A percentile compares a stretch with the other conserved stretches of the same genome.
Evolutionary conservation across 2,888 invertebrate genomes (phyloP).

Genomic region (Drosophila ezoana): DNA sequence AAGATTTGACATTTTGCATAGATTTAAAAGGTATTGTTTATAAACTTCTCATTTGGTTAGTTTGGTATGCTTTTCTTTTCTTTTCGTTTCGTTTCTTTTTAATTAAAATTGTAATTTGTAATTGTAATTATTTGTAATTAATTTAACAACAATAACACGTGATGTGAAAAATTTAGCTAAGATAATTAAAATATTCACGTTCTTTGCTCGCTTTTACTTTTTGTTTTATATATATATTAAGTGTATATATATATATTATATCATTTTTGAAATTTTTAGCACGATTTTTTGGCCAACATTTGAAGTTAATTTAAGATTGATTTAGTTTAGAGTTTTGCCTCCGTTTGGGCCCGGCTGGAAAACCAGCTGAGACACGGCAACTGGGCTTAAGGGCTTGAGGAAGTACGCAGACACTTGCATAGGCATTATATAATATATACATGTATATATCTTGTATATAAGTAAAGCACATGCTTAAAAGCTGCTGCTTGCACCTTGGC

Average conservation of each 20-base stretch:
- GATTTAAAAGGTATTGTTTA: conserved; percentile 19
- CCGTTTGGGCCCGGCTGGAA: conserved; percentile 5
- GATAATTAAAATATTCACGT: conserved; percentile 64
- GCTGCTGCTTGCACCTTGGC: conserved; percentile 9
- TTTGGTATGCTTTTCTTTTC: conserved; percentile 35
- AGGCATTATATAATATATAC: conserved; percentile 16
- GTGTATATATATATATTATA: conserved; percentile 14
- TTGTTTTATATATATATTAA: conserved; percentile 6
- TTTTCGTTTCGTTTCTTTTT: conserved; percentile 8
- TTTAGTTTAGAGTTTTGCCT: conserved; percentile 4
- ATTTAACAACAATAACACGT: conserved; percentile 73
- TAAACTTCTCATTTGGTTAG: conserved; percentile 26
- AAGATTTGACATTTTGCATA: conserved; percentile 7
- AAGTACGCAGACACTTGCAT: neutral
- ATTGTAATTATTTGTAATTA: conserved; percentile 44
- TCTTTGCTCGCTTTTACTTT: conserved; percentile 3
- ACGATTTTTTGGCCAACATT: conserved; percentile 49
- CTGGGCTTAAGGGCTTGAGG: conserved; percentile 10
- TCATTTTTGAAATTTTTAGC: conserved; percentile 28
- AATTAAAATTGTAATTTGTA: conserved; percentile 7
- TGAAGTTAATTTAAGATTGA: conserved; percentile 22
- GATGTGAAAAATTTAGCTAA: conserved; percentile 70
- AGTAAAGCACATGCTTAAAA: conserved; percentile 25
- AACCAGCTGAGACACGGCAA: conserved; percentile 28
- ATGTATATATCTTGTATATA: conserved; percentile 11